A percentile compares a stretch with the other conserved stretches of the same genome.
Conservation (phyloP, 2,888 invertebrate genomes). For the Trissolcus japonicus region DNA sequence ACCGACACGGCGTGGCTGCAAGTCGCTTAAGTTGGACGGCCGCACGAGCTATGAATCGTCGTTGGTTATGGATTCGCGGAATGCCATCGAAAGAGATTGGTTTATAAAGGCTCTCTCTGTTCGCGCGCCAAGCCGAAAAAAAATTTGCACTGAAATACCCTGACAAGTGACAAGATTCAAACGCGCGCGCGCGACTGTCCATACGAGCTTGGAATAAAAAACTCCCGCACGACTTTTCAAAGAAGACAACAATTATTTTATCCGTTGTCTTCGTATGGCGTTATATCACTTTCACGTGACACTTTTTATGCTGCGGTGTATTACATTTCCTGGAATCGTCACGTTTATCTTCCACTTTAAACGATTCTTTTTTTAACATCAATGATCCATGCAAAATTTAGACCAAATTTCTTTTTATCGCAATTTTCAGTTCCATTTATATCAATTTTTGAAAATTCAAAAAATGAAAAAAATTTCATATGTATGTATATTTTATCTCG, state of each 20-base stretch:
- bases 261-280: slow-evolving; percentile 31
- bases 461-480: background rate
- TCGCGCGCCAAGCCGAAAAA: slow-evolving; percentile 32
- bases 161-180: slow-evolving; percentile 47
- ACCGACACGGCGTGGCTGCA: slow-evolving; percentile 44
- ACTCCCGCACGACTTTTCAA: slow-evolving; percentile 35
- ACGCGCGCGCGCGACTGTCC: slow-evolving; percentile 5
- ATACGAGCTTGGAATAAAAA: slow-evolving; percentile 17
- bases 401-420: background rate
- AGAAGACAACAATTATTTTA: slow-evolving; percentile 49
- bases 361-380: background rate
- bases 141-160: slow-evolving; percentile 11
- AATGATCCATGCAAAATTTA: background rate
- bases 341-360: slow-evolving; percentile 13
- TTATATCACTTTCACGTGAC: slow-evolving; percentile 48
- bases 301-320: slow-evolving; percentile 34
- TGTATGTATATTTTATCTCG: too few relatives aligned
- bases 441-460: too few relatives aligned
- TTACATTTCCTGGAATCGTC: slow-evolving; percentile 20
- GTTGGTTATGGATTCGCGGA: slow-evolving; percentile 55
- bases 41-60: slow-evolving; percentile 52
- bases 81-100: slow-evolving; percentile 53
- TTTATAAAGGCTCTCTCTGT: slow-evolving; percentile 47
- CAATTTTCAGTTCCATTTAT: too few relatives aligned
- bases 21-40: slow-evolving; percentile 51